Base-by-base conservation (phyloP, 2,113 vertebrate species). In the Tupaia chinensis region DNA sequence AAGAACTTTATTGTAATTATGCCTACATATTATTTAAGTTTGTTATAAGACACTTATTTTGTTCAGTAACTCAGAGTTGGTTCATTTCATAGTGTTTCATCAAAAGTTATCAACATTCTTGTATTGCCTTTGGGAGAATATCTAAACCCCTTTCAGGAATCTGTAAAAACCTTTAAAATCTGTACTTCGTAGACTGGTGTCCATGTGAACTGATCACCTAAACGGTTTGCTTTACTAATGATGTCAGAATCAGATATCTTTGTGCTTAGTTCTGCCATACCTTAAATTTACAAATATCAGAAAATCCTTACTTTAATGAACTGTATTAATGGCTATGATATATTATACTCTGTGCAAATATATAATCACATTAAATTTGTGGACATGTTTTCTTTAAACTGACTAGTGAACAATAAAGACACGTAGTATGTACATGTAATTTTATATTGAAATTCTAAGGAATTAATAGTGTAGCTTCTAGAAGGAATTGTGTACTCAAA, bases 391-490 rank as follows among this genome's bases (percentile, higher is more conserved):
- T 72, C 66, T 76, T 69, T 69, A 91, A 93, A 70, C 8, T 60
- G 14, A 3, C 17, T 61, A 13, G n/a, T 85, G 60, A 90, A 91
- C 34, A 83, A 91, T 63, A 3, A 70, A 66, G 70, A 3, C 20
- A 9, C 32, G 14, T 58, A 14, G n/a, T 60, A 22, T 72, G 9
- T 72, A 77, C 34, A 79, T 14, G 66, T 32, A 87, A 74, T 34
- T 65, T 72, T 32, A 53, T 63, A 81, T 95, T 91, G 84, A 84
- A 78, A 91, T 90, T 61, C 29, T 91, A 91, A 93, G 58, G 7
- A 92, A 72, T 77, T 70, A 60, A 53, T 66, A n/a, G 73, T 89
- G 2, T 0, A 58, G 15, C 20, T 81, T 77, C 65, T 93, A 65
- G 0, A 25, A 76, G 84, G 73, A 88, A 8, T 70, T 17, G 61